A percentile compares a stretch with the other conserved stretches of the same genome.
Conservation (phyloP, 1,140 invertebrate species). For the Drosophila parabipectinata region DNA sequence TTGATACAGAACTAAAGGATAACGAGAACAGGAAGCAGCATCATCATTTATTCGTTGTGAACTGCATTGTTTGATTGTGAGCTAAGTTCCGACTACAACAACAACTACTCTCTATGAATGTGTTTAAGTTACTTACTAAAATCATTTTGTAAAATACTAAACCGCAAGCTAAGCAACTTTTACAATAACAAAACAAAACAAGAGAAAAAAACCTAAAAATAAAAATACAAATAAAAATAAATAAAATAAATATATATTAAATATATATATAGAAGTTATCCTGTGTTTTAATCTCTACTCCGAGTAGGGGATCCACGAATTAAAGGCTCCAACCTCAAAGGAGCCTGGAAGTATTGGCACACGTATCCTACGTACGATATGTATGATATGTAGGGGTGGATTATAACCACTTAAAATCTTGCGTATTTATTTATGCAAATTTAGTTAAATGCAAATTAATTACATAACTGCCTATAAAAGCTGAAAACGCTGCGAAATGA, state of each 20-base stretch:
- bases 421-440: slow-evolving; percentile 81
- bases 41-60: slow-evolving; percentile 63
- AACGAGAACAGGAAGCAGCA: slow-evolving; percentile 32
- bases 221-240: slow-evolving; percentile 45
- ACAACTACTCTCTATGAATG: slow-evolving; percentile 60
- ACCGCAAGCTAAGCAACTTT: slow-evolving; percentile 70
- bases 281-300: slow-evolving; percentile 24
- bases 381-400: slow-evolving; percentile 17
- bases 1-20: slow-evolving; percentile 60
- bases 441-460: slow-evolving; percentile 81
- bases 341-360: not conserved
- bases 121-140: slow-evolving; percentile 67
- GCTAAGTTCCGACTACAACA: slow-evolving; percentile 68
- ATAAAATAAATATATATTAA: slow-evolving; percentile 43
- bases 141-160: slow-evolving; percentile 80
- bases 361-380: slow-evolving; percentile 1
- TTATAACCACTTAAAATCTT: slow-evolving; percentile 54
- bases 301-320: no score
- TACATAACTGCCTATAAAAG: slow-evolving; percentile 64
- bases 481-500: slow-evolving; percentile 69
- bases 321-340: not conserved
- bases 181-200: slow-evolving; percentile 43
- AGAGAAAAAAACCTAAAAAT: slow-evolving; percentile 32
- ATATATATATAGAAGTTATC: slow-evolving; percentile 27
- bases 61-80: slow-evolving; percentile 78